Base-by-base conservation (phyloP, 2,888 invertebrate genomes). In the Standfussiana lucernea region DNA sequence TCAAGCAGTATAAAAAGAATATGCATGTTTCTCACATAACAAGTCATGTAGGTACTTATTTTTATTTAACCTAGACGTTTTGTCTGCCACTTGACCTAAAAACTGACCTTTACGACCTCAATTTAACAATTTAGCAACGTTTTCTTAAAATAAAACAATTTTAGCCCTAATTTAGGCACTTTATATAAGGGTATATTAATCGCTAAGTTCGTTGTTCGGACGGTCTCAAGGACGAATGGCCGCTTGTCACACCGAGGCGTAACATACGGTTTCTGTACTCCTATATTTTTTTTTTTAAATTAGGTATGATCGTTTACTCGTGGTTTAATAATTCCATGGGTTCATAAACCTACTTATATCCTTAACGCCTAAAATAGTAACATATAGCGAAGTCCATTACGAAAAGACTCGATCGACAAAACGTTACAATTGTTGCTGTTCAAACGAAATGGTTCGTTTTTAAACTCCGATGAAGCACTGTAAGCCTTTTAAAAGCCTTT, bases 181-280 rank as follows among this genome's bases (percentile, higher is more conserved):
- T 45, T 83, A 68, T 68, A 69, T 78, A 71, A 72, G 72, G 68
- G 59, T 78, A 73, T 77, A 78, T 77, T 74, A 81, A 77, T 68
- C 75, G 70, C 71, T n/a, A 86, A 88, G 93, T 91, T 92, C 92
- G 89, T 87, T 77, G 91, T 50, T 87, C 90, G 86, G 86, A 56
- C 71, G 73, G 92, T 90, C 91, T 91, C 91, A 90, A 93, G 91
- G 93, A 86, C 87, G 69, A 56, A 47, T 37, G 69, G 42, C 40
- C 24, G 42, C 45, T 13, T 24, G 61, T 89, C 73, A 89, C 80
- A 89, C 75, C 78, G 64, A 42, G 65, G 32, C 67, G 82, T 82
- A 75, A 67, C 37, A 32, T 76, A 85, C 32, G 81, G 67, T 72
- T 85, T 85, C 81, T 50, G 61, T 45, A 15, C 28, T 77, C 40